Base-by-base conservation (phyloP, 2,113 vertebrate species). In the Semicossyphus pulcher region DNA sequence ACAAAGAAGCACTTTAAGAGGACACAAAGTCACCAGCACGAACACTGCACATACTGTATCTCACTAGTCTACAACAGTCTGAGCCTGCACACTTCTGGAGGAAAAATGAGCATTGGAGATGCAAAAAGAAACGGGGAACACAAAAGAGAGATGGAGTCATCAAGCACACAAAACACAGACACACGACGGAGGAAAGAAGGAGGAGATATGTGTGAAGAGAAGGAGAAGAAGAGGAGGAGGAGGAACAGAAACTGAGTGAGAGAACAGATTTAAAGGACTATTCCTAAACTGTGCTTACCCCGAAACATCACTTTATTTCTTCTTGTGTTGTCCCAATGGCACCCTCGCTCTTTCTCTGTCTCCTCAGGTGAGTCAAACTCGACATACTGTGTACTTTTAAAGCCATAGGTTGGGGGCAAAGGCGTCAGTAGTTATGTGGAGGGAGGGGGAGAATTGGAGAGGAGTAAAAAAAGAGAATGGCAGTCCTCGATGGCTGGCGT, bases 271-370 rank as follows among this genome's bases (percentile, higher is more conserved):
- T 80, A 81, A 86, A 90, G 78, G 92, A 93, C 90, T 88, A 91
- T 84, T 88, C 92, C 92, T 93, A 91, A 91, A 93, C 91, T 92
- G 90, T 92, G 92, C 93, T 94, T 94, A 93, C 92, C 92, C 89
- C 89, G 87, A 93, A 92, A 92, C 89, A 93, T 88, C 89, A 87
- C 91, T 93, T 92, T 93, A 90, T 85, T 89, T 91, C 91, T 91
- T 93, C 92, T 90, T 47, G 75, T 88, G 83, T 87, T 74, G 91
- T 88, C 90, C 90, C 84, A 76, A 57, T 83, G 89, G 87, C 87
- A 83, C 86, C 87, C 88, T 88, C 86, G 89, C 82, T 83, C 85
- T 92, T 86, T 86, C 85, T 89, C 65, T 88, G 78, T 92, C 85
- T 91, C 86, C 85, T 89, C 87, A 64, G 90, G 81, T 79, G 87